Conservation (phyloP, 2,113 vertebrate species). For the Phalacrocorax carbo region DNA sequence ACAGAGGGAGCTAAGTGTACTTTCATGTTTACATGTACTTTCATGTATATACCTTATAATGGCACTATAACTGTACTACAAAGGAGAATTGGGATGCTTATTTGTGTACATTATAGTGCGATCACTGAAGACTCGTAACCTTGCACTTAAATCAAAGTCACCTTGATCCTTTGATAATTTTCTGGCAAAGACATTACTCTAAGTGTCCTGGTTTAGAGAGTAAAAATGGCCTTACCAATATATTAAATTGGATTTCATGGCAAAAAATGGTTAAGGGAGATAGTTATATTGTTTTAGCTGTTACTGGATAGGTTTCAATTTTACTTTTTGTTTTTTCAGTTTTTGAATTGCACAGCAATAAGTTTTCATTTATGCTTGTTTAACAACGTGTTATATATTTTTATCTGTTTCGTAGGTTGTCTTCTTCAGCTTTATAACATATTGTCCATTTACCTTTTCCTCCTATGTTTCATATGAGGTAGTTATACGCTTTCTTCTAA, state of each 20-base stretch:
- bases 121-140: not conserved
- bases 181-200: conserved; percentile 5
- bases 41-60: not conserved
- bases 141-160: not conserved
- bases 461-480: conserved; percentile 21
- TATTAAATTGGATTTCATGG: not conserved
- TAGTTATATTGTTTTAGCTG: conserved; percentile 26
- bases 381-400: not conserved
- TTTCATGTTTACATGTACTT: not conserved
- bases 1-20: not conserved
- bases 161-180: not conserved
- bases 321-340: not conserved
- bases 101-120: not conserved
- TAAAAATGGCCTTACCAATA: not conserved
- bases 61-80: not conserved
- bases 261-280: conserved; percentile 41
- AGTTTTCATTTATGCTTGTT: not conserved
- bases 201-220: not conserved
- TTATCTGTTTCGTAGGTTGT: not conserved
- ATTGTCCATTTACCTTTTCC: conserved; percentile 34
- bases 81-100: not conserved
- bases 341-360: not conserved
- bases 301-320: not conserved
- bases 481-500: conserved; percentile 54
- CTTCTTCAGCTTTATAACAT: conserved; percentile 44